Evolutionary conservation across 2,113 vertebrate species (phyloP).

Genomic region (Pelodiscus sinensis): DNA sequence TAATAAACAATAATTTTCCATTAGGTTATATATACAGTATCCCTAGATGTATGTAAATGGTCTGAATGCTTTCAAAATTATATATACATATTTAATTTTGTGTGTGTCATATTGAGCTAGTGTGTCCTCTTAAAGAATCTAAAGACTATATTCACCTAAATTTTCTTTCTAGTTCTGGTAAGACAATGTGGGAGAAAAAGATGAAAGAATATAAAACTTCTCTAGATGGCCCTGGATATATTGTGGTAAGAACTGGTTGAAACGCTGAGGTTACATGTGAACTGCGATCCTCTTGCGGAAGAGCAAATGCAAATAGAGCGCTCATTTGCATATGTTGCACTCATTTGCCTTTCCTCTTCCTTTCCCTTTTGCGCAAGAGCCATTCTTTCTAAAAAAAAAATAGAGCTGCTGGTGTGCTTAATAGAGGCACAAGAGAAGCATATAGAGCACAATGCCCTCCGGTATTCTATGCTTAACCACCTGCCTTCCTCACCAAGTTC

Average conservation of each 20-base stretch:
- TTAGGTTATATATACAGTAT: neutral
- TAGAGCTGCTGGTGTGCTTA: too few species aligned
- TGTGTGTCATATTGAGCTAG: neutral
- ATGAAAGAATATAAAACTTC: neutral
- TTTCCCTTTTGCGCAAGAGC: too few species aligned
- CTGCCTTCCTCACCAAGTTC: too few species aligned
- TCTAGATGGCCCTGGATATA: neutral
- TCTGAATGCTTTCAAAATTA: neutral
- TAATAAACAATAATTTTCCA: neutral
- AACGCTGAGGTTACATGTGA: neutral
- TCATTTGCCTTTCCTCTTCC: too few species aligned
- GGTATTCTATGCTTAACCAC: too few species aligned
- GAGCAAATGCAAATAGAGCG: too few species aligned
- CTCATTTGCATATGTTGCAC: too few species aligned
- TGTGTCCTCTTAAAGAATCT: neutral
- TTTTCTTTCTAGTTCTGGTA: neutral
- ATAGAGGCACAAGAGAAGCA: too few species aligned
- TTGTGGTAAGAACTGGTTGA: neutral
- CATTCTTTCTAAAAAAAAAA: too few species aligned
- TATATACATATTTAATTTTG: neutral
- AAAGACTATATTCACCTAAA: neutral
- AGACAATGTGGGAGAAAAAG: neutral
- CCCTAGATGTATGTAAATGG: neutral
- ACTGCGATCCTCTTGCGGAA: too few species aligned
- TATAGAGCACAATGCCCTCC: too few species aligned